phyloP scores from a whole-genome alignment of 2,113 vertebrate species.

The Callipepla squamata region DNA sequence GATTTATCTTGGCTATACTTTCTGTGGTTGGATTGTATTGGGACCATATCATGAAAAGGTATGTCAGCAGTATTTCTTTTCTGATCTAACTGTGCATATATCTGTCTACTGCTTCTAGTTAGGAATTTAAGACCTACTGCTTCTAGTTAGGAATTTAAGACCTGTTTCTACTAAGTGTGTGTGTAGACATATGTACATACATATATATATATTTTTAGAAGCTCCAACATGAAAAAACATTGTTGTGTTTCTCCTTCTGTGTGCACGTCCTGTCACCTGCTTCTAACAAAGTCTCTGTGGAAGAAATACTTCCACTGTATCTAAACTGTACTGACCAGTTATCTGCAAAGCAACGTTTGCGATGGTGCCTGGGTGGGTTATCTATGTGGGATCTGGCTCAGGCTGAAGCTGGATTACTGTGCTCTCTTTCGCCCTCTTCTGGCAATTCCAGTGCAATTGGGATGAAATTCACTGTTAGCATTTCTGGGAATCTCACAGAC shows the following conservation, averaged over 20 bases:
- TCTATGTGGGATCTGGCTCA: neutral
- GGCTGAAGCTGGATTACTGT: neutral
- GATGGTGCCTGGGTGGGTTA: neutral
- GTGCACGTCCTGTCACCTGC: neutral
- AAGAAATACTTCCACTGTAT: neutral
- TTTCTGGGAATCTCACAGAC: neutral
- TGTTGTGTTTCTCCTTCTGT: neutral
- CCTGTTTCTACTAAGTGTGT: neutral
- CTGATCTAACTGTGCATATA: neutral
- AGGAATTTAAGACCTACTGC: neutral
- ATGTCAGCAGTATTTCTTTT: neutral
- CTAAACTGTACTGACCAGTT: neutral
- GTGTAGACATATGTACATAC: neutral
- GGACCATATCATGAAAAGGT: slow-evolving; percentile 98
- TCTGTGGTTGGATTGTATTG: slow-evolving; percentile 97
- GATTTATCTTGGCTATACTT: slow-evolving; percentile 97
- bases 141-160: neutral
- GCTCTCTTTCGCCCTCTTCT: slow-evolving; percentile 18
- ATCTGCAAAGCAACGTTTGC: neutral
- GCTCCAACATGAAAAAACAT: neutral
- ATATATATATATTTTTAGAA: neutral
- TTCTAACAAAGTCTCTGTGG: neutral
- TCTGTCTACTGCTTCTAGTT: neutral
- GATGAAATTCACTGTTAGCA: accelerated
- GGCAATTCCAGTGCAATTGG: neutral